phyloP scores from a whole-genome alignment of 2,888 invertebrate genomes.

The Octodonta nipae region DNA sequence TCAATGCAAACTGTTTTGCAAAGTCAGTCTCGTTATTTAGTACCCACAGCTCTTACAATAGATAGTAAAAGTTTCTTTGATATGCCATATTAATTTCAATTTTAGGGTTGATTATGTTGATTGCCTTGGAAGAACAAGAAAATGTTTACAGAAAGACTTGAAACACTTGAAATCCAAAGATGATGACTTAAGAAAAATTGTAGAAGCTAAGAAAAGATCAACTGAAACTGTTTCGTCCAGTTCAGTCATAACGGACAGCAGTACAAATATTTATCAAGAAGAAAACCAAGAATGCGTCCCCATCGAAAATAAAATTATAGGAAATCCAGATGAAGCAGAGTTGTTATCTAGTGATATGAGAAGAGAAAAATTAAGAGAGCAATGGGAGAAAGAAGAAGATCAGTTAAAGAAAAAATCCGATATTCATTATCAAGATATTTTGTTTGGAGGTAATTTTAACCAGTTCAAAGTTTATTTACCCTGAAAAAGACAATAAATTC shows the following conservation, averaged over 20 bases:
- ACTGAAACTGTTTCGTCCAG: not conserved
- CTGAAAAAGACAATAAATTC: no score
- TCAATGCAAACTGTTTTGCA: no score
- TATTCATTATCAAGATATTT: constrained; percentile 84
- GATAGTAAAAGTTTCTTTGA: no score
- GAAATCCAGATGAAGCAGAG: constrained; percentile 23
- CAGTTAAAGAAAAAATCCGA: constrained; percentile 57
- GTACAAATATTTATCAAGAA: constrained; percentile 3
- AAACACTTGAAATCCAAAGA: constrained; percentile 52
- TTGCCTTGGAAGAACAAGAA: constrained; percentile 73
- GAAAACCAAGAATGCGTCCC: constrained; percentile 9
- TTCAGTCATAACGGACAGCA: constrained; percentile 2
- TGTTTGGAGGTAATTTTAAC: constrained; percentile 70
- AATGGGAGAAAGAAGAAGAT: constrained; percentile 78
- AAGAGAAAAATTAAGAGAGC: constrained; percentile 58
- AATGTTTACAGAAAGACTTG: constrained; percentile 68
- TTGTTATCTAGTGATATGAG: constrained; percentile 42
- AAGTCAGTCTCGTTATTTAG: no score
- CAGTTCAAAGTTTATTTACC: no score
- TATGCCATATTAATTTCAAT: constrained; percentile 3
- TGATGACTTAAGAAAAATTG: constrained; percentile 32
- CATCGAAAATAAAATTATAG: no score
- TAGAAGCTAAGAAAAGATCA: constrained; percentile 17
- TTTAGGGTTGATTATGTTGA: constrained; percentile 79
- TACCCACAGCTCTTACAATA: no score